Evolutionary conservation across 2,888 invertebrate genomes (phyloP), one percentile per base, ranked within the genome.

Genomic region (Oligia strigilis): DNA sequence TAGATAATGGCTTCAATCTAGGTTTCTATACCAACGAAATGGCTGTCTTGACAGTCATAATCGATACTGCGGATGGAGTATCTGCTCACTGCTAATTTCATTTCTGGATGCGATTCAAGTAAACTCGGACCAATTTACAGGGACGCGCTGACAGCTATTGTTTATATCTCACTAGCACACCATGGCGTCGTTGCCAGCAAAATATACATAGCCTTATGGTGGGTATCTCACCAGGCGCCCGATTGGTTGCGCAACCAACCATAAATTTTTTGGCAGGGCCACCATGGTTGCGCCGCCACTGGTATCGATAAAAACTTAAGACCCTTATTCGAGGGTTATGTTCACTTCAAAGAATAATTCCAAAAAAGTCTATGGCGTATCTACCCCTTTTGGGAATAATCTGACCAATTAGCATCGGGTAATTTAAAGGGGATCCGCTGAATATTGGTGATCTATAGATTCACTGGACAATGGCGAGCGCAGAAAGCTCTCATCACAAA

Each of bases 401-500:
- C 40, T 65, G 60, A 13, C 60, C 36, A 69, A 78, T 72, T 64
- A 62, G 19, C 19, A 13, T 58, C n/a, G 70, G 14, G 1, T 60
- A 52, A 23, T 66, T 65, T 60, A 83, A 80, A 72, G n/a, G 43
- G 29, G 23, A 4, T 9, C 29, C n/a, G 43, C 2, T 66, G 13
- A 71, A 55, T 36, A 36, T 23, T 62, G 46, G 46, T 72, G 72
- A 64, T 69, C 13, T 55, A 72, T 67, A 64, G 36, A 71, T 66
- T 43, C 13, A 40, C 19, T 66, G 40, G 17, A 66, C 73, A 73
- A 17, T 5, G 17, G 49, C 43, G 23, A 86, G 65, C 49, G 46
- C 65, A 69, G 74, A 71, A 60, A 2, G 69, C 14, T 82, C 40
- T 78, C 29, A 36, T 65, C 4, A 52, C 66, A 72, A 73, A 84